phyloP scores from a whole-genome alignment of 1,140 invertebrate species.

The Manduca sexta region DNA sequence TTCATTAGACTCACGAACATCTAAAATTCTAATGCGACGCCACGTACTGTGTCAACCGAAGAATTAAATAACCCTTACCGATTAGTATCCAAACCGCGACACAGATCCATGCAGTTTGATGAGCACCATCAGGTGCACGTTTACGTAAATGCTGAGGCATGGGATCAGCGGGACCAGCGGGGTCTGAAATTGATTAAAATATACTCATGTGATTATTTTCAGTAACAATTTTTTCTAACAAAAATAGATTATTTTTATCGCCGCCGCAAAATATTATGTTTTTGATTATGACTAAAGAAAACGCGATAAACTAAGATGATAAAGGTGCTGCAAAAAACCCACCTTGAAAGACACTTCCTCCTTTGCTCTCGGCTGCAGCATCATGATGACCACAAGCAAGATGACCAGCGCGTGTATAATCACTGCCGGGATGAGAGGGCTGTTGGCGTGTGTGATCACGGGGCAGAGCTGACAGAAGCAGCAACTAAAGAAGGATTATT shows the following conservation, averaged over 20 bases:
- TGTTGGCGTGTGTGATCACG: conserved; percentile 22
- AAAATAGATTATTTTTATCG: no score
- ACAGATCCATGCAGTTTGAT: conserved; percentile 87
- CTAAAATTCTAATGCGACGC: no score
- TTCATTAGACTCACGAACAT: no score
- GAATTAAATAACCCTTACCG: no score
- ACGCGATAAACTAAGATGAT: no score
- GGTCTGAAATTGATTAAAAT: conserved; percentile 77
- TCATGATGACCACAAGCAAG: conserved; percentile 29
- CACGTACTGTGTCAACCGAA: no score
- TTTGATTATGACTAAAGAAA: no score
- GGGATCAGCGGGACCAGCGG: conserved; percentile 90
- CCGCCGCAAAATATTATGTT: no score
- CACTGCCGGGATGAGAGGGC: conserved; percentile 16
- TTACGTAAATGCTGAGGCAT: conserved; percentile 87
- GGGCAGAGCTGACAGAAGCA: conserved; percentile 21
- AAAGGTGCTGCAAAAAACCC: neutral
- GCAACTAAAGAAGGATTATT: no score
- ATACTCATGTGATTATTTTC: no score
- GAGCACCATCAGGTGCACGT: conserved; percentile 90
- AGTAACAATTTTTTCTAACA: no score
- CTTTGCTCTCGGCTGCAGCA: conserved; percentile 35
- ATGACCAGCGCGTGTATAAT: conserved; percentile 26
- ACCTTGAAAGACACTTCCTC: conserved; percentile 49
- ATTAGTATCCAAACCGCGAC: conserved; percentile 86